Conservation (phyloP, 1,140 invertebrate genomes). For the Solenopsis fugax region DNA sequence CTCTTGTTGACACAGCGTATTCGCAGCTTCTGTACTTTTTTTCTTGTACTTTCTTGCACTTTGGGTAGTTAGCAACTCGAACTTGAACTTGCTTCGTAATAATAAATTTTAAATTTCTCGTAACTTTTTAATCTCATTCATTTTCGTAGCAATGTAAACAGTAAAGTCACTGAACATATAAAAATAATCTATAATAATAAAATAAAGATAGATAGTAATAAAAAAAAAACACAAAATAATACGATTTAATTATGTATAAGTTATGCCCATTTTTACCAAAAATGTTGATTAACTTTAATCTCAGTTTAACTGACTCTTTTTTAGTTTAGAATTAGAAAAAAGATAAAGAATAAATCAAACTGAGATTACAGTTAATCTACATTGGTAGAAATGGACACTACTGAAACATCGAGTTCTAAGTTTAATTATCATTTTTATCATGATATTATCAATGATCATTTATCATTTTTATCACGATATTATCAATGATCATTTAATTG, state of each 20-base stretch:
- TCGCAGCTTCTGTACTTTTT: not conserved
- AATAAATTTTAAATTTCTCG: conserved; percentile 21
- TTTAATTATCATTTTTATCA: not conserved
- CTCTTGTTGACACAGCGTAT: not conserved
- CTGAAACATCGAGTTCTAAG: not conserved
- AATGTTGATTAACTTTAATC: no score
- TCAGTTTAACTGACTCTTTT: no score
- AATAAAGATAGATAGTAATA: not conserved
- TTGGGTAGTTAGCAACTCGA: not conserved
- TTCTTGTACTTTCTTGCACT: not conserved
- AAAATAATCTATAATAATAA: not conserved
- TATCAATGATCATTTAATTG: not conserved
- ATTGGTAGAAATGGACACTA: not conserved
- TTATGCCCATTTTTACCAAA: no score
- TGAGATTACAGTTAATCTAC: no score
- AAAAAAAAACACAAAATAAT: not conserved
- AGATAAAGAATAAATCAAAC: no score
- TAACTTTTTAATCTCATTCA: not conserved
- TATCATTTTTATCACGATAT: not conserved
- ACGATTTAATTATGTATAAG: no score
- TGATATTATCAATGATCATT: not conserved
- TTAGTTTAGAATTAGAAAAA: no score
- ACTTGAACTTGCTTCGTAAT: conserved; percentile 6
- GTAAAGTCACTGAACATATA: not conserved
- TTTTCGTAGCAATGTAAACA: not conserved